A percentile compares a stretch with the other conserved stretches of the same genome.
Conservation (phyloP, 1,140 invertebrate species). For the Amyelois transitella region DNA sequence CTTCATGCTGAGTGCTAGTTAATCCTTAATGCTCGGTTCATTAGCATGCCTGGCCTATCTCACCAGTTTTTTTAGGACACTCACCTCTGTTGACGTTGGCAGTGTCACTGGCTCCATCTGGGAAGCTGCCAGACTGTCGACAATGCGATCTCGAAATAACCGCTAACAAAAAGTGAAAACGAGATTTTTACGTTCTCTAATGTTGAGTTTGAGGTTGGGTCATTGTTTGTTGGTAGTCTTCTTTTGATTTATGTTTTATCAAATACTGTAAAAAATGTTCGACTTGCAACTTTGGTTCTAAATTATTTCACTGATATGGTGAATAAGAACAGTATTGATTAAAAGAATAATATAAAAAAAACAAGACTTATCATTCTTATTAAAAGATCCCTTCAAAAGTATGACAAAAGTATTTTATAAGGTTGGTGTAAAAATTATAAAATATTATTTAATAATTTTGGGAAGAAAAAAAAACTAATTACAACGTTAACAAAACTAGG, state of each 20-base stretch:
- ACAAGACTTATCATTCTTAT: no score
- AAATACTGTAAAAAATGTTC: background rate
- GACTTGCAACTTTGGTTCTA: no score
- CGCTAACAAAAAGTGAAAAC: slow-evolving; percentile 36
- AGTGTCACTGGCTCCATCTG: slow-evolving; percentile 52
- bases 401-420: no score
- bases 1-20: background rate
- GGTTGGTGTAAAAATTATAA: no score
- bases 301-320: no score
- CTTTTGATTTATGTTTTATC: background rate
- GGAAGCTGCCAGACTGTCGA: slow-evolving; percentile 63
- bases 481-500: no score
- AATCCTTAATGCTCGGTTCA: slow-evolving; percentile 13
- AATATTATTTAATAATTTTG: background rate
- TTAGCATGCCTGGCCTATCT: slow-evolving; percentile 37
- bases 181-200: slow-evolving; percentile 38
- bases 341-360: no score
- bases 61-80: slow-evolving; percentile 55
- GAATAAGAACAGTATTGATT: no score
- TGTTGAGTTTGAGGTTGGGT: slow-evolving; percentile 8
- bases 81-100: slow-evolving; percentile 68
- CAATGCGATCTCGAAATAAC: slow-evolving; percentile 65
- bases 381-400: no score
- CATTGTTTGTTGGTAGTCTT: background rate
- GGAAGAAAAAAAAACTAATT: background rate